Base-by-base conservation (phyloP, 2,888 invertebrate species). In the Mesoligia furuncula region DNA sequence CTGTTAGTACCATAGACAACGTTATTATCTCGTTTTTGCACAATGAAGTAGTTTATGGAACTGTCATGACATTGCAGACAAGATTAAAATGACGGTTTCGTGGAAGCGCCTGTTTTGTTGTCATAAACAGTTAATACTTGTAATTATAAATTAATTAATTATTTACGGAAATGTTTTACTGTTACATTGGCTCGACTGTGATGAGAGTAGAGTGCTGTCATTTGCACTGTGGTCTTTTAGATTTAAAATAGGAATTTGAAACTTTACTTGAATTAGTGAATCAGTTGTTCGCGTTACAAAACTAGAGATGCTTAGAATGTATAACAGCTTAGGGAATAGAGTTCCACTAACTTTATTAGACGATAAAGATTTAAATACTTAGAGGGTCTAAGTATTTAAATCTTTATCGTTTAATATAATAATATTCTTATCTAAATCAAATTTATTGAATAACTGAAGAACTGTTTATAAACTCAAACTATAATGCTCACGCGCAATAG, bases 1-100 rank as follows among this genome's bases (percentile, higher is more conserved):
- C 89, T 89, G 84, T 79, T 78, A 76, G 71, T 70, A 39, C 73
- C 74, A 81, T 83, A 87, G 69, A 85, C 78, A 74, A 76, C 59
- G 36, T 73, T 73, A 86, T 85, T 75, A 75, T 85, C 75, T 85
- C 67, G 57, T 57, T 77, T 65, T 76, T 85, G 59, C 75, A 76
- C 75, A 85, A 78, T 83, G 57, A 73, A 73, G 73, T 77, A 77
- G 68, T 74, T 54, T 72, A 79, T 59, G 11, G 15, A 69, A 57
- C 64, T 83, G 66, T 78, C 76, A 68, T 64, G 57, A 27, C 62
- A 66, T 57, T 69, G 9, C 45, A 39, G 57, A 80, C 65, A 51
- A 54, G 66, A 84, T 85, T 75, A 83, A 54, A 73, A 48, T 66
- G 36, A 39, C 36, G 59, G 51, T 51, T 84, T 78, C 81, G 51